A percentile compares a stretch with the other conserved stretches of the same genome.
Evolutionary conservation across 2,888 invertebrate genomes (phyloP).

Genomic region (Ypsolopha sequella): DNA sequence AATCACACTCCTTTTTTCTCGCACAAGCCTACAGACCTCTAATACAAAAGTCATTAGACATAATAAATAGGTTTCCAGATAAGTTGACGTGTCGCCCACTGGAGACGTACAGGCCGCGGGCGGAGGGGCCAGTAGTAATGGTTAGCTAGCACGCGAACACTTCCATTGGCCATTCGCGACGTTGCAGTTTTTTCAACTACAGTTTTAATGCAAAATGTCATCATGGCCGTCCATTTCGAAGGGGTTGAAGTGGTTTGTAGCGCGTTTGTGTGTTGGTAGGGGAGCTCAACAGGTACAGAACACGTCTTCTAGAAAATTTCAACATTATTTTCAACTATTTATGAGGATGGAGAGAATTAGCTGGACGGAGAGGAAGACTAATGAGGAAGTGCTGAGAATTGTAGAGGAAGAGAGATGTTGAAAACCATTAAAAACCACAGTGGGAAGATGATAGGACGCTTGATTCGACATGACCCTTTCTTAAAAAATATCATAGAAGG

Average conservation of each 20-base stretch:
- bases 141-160: constrained; percentile 45
- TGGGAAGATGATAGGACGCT: too few species aligned
- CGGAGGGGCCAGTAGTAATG: constrained; percentile 49
- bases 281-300: background rate
- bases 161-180: constrained; percentile 50
- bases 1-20: background rate
- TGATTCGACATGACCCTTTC: too few species aligned
- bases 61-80: constrained; percentile 54
- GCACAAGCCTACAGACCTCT: constrained; percentile 5
- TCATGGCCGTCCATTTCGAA: constrained; percentile 1
- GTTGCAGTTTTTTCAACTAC: constrained; percentile 12
- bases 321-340: too few species aligned
- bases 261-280: background rate
- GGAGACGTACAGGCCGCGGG: constrained; percentile 19
- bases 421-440: too few species aligned
- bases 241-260: background rate
- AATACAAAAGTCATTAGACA: constrained; percentile 42
- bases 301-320: too few species aligned
- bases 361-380: too few species aligned
- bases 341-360: too few species aligned
- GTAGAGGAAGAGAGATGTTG: too few species aligned
- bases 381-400: too few species aligned
- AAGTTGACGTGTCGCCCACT: constrained; percentile 49
- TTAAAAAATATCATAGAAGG: too few species aligned
- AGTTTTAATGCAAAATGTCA: constrained; percentile 5